These are phyloP conservation scores for Diachrysia chrysitis DNA, from an alignment of 2,888 invertebrate genomes.

Conservation along the genomic window DNA sequence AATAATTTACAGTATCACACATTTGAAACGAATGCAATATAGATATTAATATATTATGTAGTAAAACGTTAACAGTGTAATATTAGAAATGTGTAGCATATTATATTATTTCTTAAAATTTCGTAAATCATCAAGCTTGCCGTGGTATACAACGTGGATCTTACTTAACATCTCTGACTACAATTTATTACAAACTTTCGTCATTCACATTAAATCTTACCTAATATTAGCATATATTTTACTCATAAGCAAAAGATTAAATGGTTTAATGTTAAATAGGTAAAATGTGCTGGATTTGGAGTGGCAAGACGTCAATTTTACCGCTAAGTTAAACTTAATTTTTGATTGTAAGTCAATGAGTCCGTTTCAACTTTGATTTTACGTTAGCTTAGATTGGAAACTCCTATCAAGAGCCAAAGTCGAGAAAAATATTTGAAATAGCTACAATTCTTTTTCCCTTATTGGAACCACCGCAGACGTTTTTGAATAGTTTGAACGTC, in stretches of 20 bases:
- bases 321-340: background rate
- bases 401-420: background rate
- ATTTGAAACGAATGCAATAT: slow-evolving; percentile 58
- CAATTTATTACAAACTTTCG: slow-evolving; percentile 43
- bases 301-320: background rate
- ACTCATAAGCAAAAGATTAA: slow-evolving; percentile 47
- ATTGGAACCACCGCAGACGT: background rate
- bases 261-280: slow-evolving; percentile 19
- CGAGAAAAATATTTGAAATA: background rate
- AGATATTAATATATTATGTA: slow-evolving; percentile 46
- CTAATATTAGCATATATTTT: slow-evolving; percentile 41
- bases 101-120: slow-evolving; percentile 36
- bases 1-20: slow-evolving; percentile 62
- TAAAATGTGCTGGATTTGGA: slow-evolving; percentile 16
- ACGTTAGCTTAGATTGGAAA: background rate
- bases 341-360: background rate
- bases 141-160: slow-evolving; percentile 49
- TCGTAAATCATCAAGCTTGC: slow-evolving; percentile 51
- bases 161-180: slow-evolving; percentile 45
- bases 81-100: slow-evolving; percentile 61
- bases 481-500: background rate
- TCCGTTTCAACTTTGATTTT: background rate
- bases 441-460: background rate
- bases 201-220: slow-evolving; percentile 38
- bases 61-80: slow-evolving; percentile 63